Base-by-base conservation (phyloP, 1,140 invertebrate species). In the Laupala kohalensis region DNA sequence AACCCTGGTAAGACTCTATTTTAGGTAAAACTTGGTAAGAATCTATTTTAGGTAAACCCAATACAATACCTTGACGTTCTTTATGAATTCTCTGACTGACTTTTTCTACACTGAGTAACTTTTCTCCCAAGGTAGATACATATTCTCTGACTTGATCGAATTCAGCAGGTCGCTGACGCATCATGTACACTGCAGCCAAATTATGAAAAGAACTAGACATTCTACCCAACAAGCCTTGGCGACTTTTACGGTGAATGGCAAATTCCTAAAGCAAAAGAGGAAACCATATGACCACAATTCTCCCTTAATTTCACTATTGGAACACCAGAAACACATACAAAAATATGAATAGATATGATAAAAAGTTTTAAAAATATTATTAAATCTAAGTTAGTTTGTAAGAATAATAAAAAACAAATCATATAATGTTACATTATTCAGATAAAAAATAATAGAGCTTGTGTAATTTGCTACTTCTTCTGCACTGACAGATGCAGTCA, bases 61-160 rank as follows among this genome's bases (percentile, higher is more conserved):
- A 5, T 5, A 64, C 25, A 64, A 64, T 78, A 87, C 86, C 86
- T 81, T 83, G 82, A 73, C 88, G 80, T 79, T 91, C 89, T 78
- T 88, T 89, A n/a, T 86, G 80, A 74, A 91, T 87, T 69, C 88
- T 81, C 75, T 83, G 83, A 72, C 86, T 85, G 71, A 90, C 89
- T 76, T 87, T 84, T 75, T 90, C 88, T 72, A 91, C 84, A 3
- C 83, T 83, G 5, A 77, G 76, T 13, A 91, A 79, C 78, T 91
- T 91, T 71, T 90, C 88, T 23, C 83, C 81, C 66, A 91, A 81
- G 23, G 81, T 81, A 71, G 80, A 82, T 74, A 89, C 84, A 77
- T 91, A 91, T 67, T 86, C 84, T 71, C 86, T 84, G 69, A 86
- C 82, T 69, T 84, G 83, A 66, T 88, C 85, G 77, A 90, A 90